Base-by-base conservation (phyloP, 2,888 invertebrate species). In the Napeogenes sylphis region DNA sequence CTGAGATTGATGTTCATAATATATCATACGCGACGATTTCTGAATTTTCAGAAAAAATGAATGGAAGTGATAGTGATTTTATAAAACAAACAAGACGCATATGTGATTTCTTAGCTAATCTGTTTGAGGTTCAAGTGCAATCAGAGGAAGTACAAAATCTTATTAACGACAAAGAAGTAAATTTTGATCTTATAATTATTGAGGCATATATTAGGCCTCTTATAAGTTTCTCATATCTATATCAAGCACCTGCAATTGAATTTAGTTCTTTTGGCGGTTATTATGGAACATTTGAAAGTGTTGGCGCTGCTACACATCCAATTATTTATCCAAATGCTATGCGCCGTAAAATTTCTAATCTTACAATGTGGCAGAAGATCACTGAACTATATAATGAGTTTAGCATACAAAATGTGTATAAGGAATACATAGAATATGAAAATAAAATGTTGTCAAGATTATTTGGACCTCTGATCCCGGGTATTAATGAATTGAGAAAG, bases 1-100 rank as follows among this genome's bases (percentile, higher is more conserved):
- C 75, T 6, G 80, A 84, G 73, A 81, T 84, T 0, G 79, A 83
- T 61, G 67, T 82, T 0, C 81, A 81, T 45, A 73, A 81, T 46
- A 13, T 78, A 8, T 80, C 84, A 0, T 86, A 90, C 54, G 58
- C 56, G 45, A 32, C 61, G 5, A 68, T 70, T 69, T 56, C 66
- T 32, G 45, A 57, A 30, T 68, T 70, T 53, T 42, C 64, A 2
- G 21, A 56, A 58, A n/a, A 59, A 13, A 61, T 60, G 12, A 62
- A 65, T 54, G 68, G 62, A 14, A 65, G 63, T 46, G 54, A 64
- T 56, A 57, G 56, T 54, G 64, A 68, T 59, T 42, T 63, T 14
- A 8, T 30, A 14, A 14, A 54, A 10, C 65, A 68, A 59, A 2
- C 68, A 2, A 60, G 65, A 53, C 54, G 66, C 12, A 58, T 60